Percentiles rank a stretch among this genome's conserved stretches.
Conservation (phyloP, 2,888 invertebrate species). For the Parasteatoda lunata region DNA sequence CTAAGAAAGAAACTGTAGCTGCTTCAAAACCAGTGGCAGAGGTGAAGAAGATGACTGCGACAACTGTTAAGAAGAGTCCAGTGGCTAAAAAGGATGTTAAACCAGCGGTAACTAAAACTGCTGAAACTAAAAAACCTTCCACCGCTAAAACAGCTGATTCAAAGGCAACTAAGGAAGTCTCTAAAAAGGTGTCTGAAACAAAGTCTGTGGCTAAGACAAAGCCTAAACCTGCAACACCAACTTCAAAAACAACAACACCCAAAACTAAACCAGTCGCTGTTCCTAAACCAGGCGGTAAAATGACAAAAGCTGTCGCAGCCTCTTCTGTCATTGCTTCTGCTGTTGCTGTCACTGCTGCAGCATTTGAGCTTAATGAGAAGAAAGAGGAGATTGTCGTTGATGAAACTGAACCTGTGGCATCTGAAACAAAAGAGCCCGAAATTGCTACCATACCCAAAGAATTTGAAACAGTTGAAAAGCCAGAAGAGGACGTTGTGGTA, state of each 20-base stretch:
- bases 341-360: constrained; percentile 78
- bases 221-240: constrained; percentile 40
- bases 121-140: constrained; percentile 40
- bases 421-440: background rate
- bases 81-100: constrained; percentile 35
- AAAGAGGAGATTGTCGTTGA: constrained; percentile 46
- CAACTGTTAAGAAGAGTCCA: constrained; percentile 32
- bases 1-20: constrained; percentile 30
- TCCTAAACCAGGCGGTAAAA: constrained; percentile 34
- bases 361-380: constrained; percentile 76
- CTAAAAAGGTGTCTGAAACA: constrained; percentile 51
- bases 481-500: constrained; percentile 33
- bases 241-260: constrained; percentile 32
- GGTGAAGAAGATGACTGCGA: constrained; percentile 44
- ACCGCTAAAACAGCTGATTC: constrained; percentile 37
- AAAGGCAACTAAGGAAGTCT: constrained; percentile 57
- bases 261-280: constrained; percentile 41
- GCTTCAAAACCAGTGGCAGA: constrained; percentile 34
- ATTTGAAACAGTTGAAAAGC: constrained; percentile 14
- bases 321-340: constrained; percentile 78
- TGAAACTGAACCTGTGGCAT: constrained; percentile 10
- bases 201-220: constrained; percentile 58
- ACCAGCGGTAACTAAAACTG: constrained; percentile 22
- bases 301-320: constrained; percentile 75
- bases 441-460: constrained; percentile 29